phyloP scores from a whole-genome alignment of 2,888 invertebrate genomes.

The Amphipyra tragopoginis region DNA sequence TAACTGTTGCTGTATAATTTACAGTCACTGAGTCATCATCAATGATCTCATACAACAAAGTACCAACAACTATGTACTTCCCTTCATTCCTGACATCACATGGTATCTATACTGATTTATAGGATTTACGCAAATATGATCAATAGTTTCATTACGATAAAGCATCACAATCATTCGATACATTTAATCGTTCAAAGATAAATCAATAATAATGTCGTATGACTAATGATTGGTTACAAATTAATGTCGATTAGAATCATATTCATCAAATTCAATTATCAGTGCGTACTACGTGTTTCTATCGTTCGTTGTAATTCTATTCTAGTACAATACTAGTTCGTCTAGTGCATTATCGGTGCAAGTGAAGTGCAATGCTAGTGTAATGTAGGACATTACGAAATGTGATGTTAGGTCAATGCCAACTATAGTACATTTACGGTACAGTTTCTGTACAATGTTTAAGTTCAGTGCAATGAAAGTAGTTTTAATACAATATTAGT shows the following conservation, averaged over 20 bases:
- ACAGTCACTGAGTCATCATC: no score
- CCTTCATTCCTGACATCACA: no score
- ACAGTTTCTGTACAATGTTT: constrained; percentile 21
- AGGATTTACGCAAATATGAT: background rate
- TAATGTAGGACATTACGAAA: constrained; percentile 18
- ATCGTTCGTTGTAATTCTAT: background rate
- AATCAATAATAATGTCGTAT: constrained; percentile 9
- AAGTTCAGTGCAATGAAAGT: constrained; percentile 21
- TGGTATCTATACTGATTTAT: background rate
- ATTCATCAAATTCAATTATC: background rate
- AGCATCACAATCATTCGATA: constrained; percentile 14
- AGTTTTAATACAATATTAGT: constrained; percentile 1
- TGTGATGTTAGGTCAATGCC: constrained; percentile 35
- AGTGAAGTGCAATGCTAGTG: constrained; percentile 25
- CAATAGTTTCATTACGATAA: constrained; percentile 8
- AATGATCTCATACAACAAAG: no score
- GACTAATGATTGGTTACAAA: constrained; percentile 13
- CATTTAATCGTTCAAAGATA: constrained; percentile 4
- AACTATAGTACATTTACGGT: constrained; percentile 24
- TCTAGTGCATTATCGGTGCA: constrained; percentile 26
- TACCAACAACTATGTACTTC: no score
- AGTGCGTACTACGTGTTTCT: background rate
- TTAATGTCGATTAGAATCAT: background rate
- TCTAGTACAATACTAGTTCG: constrained; percentile 2
- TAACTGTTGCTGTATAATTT: no score